Conservation (phyloP, 1,140 invertebrate genomes). For the Gryllus bimaculatus region DNA sequence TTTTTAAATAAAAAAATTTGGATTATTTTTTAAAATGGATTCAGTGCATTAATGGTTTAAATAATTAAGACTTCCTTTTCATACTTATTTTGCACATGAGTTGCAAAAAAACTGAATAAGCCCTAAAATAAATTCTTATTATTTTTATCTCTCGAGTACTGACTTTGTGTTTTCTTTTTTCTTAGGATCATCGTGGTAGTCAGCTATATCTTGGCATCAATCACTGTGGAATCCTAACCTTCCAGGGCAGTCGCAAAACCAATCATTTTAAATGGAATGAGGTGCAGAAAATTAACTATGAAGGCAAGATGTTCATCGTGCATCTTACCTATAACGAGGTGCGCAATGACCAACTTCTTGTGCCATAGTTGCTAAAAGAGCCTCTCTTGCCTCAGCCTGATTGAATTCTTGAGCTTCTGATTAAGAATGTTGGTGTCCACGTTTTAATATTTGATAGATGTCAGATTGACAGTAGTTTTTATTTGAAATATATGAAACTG, state of each 20-base stretch:
- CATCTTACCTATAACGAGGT: conserved; percentile 70
- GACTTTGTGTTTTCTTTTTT: conserved; percentile 15
- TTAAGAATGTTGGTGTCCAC: no score
- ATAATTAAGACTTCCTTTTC: no score
- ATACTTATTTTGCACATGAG: no score
- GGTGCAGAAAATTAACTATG: conserved; percentile 92
- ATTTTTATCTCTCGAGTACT: not conserved
- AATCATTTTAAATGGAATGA: conserved; percentile 93
- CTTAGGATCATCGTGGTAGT: conserved; percentile 77
- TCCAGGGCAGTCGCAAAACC: conserved; percentile 83
- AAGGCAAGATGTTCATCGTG: conserved; percentile 97
- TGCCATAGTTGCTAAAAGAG: not conserved
- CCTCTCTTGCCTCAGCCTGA: not conserved
- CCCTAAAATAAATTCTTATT: not conserved
- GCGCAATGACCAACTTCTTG: conserved; percentile 22
- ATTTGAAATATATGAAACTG: not conserved
- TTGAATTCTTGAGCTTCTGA: not conserved
- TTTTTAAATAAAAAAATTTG: no score
- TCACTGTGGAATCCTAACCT: conserved; percentile 87
- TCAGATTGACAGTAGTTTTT: not conserved
- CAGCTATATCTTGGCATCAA: conserved; percentile 92
- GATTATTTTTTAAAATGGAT: no score
- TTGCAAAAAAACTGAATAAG: no score
- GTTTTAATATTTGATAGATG: not conserved
- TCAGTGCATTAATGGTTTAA: no score